Conservation (phyloP, 2,888 invertebrate species). For the Clepsis dumicolana region DNA sequence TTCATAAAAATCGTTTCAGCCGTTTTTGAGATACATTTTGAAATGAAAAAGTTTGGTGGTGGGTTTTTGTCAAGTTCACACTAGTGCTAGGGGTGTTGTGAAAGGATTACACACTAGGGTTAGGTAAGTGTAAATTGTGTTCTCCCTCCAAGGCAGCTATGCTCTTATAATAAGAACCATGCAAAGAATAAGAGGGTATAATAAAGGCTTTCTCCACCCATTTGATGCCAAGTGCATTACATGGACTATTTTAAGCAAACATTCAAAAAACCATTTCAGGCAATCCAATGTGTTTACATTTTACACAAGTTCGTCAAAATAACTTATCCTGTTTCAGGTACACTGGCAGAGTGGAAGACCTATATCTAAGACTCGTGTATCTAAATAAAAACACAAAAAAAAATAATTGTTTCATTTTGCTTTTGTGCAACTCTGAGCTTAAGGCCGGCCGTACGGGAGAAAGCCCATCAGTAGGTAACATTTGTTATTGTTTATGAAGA, state of each 20-base stretch:
- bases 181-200: slow-evolving; percentile 81
- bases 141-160: slow-evolving; percentile 80
- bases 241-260: slow-evolving; percentile 73
- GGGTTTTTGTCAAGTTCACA: no score
- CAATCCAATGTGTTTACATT: neutral
- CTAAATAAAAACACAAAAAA: slow-evolving; percentile 69
- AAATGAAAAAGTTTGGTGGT: no score
- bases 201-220: slow-evolving; percentile 75
- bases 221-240: slow-evolving; percentile 54
- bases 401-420: slow-evolving; percentile 41
- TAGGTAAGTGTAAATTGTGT: neutral
- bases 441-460: no score
- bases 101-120: neutral
- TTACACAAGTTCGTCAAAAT: slow-evolving; percentile 6
- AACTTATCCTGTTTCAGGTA: slow-evolving; percentile 68
- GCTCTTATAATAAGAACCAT: slow-evolving; percentile 67
- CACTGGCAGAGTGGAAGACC: slow-evolving; percentile 60
- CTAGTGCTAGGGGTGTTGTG: neutral
- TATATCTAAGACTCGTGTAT: slow-evolving; percentile 65
- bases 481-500: no score
- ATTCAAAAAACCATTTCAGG: slow-evolving; percentile 45
- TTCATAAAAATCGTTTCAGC: no score
- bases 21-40: no score
- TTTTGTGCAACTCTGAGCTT: no score
- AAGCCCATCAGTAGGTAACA: no score